Percentiles rank a stretch among this genome's conserved stretches.
Conservation (phyloP, 1,140 invertebrate species). For the Bombus balteatus region DNA sequence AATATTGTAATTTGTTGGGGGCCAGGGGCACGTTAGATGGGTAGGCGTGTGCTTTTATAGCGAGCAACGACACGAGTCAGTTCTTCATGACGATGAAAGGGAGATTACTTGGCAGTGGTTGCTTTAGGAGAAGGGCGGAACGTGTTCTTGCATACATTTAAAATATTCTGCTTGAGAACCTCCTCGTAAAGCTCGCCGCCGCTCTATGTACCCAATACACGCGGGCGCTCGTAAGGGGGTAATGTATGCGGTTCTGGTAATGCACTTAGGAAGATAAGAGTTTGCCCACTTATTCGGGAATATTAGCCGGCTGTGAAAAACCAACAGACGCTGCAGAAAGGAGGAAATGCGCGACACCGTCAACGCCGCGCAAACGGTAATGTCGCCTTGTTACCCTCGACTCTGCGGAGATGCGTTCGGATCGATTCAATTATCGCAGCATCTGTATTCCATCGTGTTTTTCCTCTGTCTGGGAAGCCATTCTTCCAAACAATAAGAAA, state of each 20-base stretch:
- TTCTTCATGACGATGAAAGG: conserved; percentile 70
- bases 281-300: conserved; percentile 65
- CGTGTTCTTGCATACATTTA: conserved; percentile 72
- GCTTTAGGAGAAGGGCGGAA: conserved; percentile 68
- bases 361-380: conserved; percentile 34
- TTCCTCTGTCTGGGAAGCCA: not conserved
- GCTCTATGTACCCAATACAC: conserved; percentile 67
- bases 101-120: conserved; percentile 69
- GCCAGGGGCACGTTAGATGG: conserved; percentile 27
- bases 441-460: rapidly evolving
- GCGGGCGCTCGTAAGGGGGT: conserved; percentile 54
- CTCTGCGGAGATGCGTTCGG: not conserved
- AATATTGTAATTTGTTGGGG: conserved; percentile 30
- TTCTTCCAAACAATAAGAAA: not conserved
- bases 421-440: not conserved
- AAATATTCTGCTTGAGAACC: conserved; percentile 67
- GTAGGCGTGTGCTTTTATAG: conserved; percentile 46
- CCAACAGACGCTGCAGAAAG: conserved; percentile 65
- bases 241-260: conserved; percentile 68
- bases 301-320: conserved; percentile 60
- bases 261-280: conserved; percentile 71
- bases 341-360: conserved; percentile 41
- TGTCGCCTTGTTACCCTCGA: not conserved
- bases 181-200: conserved; percentile 58
- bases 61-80: conserved; percentile 61